Base-by-base conservation (phyloP, 2,113 vertebrate genomes). In the Scopus umbretta region DNA sequence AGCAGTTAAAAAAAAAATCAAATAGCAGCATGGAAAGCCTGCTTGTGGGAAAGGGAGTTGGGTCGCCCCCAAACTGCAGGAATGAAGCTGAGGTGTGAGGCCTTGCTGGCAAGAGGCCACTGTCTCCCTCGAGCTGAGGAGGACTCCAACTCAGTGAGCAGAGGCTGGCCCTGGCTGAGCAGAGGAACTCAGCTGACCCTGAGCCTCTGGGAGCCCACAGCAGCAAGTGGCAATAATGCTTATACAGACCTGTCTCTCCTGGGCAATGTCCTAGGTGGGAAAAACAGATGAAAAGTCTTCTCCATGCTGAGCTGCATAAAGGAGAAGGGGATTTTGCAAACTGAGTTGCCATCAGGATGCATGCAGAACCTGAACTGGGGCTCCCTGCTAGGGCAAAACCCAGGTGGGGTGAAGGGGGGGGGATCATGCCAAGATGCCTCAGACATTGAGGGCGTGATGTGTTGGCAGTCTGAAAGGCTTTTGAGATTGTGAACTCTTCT, bases 21-120 rank as follows among this genome's bases (percentile, higher is more conserved):
- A 80, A 92, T 84, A 95, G 91, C 96, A 95, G 94, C 94, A 95
- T 62, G 86, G 88, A 87, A 90, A 72, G 34, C n/a, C 86, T 90
- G 75, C 45, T 19, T 0, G 0, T 42, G 16, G 70, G 49, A 71
- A 88, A 59, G 52, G 63, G 92, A 83, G 13, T 4, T 50, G 71
- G 32, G 66, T 56, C 16, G 21, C 18, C 5, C 61, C 40, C 3
- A 3, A 20, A 36, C 36, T 82, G 82, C 84, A 74, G 75, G 22
- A 65, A 63, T 30, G 53, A 76, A 32, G 38, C 42, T 83, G 85
- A 75, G 65, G 47, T 72, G 65, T 55, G 84, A 92, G 47, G 52
- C 68, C 59, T n/a, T 59, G 73, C 43, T 78, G 38, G 43, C 21
- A 45, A 86, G 62, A 90, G 49, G 59, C 30, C 15, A 5, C 30